phyloP scores from a whole-genome alignment of 2,113 vertebrate genomes.

The Neogale vison region DNA sequence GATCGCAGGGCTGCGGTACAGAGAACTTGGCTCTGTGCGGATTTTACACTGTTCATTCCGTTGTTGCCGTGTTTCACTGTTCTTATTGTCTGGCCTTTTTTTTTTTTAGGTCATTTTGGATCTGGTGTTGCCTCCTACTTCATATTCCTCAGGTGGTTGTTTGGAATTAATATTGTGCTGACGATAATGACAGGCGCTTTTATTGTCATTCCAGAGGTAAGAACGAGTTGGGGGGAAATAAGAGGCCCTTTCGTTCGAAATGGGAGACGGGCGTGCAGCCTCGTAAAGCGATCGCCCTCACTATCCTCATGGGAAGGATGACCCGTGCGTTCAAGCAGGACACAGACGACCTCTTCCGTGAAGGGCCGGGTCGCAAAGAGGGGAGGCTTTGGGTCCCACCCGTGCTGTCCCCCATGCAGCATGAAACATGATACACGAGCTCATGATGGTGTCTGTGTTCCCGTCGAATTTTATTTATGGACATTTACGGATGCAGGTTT shows the following conservation, averaged over 20 bases:
- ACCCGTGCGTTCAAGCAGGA: not conserved
- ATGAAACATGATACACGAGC: accelerated
- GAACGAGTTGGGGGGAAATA: not conserved
- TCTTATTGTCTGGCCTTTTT: not conserved
- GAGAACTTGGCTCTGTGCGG: not conserved
- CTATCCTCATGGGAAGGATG: accelerated
- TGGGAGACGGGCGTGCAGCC: accelerated
- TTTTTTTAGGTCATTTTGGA: conserved; percentile 95
- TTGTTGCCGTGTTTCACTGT: not conserved
- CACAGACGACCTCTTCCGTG: not conserved
- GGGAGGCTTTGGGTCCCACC: accelerated
- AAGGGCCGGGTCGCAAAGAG: accelerated
- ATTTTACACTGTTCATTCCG: accelerated
- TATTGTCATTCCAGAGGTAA: conserved; percentile 97
- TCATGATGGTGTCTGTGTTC: accelerated
- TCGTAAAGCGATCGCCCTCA: accelerated
- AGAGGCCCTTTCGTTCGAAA: accelerated
- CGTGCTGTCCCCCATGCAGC: accelerated
- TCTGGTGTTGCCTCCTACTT: conserved; percentile 99
- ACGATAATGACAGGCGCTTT: conserved; percentile 97
- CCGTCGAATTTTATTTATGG: too few relatives aligned
- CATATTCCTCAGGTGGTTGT: conserved; percentile 98
- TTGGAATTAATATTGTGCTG: conserved; percentile 97
- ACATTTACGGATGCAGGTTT: not conserved
- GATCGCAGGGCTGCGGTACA: accelerated